phyloP scores from a whole-genome alignment of 2,797 vertebrate species.

The Micrastur ruficollis region DNA sequence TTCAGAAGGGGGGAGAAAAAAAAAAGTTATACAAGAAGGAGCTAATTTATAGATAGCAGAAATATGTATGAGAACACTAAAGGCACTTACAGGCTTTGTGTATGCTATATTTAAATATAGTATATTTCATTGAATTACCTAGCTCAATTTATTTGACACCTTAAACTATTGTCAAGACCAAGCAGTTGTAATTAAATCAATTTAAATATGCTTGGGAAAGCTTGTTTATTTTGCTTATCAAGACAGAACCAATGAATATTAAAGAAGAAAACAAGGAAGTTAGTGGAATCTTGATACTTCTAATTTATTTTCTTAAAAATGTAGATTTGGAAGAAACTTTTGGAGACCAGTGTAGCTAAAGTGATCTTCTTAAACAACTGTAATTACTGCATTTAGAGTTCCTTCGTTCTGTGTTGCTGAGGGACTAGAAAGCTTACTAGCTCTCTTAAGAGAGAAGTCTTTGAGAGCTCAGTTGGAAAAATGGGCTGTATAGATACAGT shows the following conservation, averaged over 20 bases:
- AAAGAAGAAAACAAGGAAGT: not conserved
- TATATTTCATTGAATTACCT: not conserved
- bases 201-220: not conserved
- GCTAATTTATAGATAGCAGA: not conserved
- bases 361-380: not conserved
- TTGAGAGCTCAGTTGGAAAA: not conserved
- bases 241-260: not conserved
- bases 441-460: not conserved
- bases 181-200: not conserved
- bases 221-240: not conserved
- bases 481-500: not conserved
- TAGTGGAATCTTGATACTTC: not conserved
- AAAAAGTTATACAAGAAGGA: not conserved
- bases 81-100: not conserved
- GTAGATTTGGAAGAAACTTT: not conserved
- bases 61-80: not conserved
- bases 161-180: not conserved
- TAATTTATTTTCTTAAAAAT: not conserved
- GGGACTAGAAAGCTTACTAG: not conserved
- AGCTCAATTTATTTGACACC: not conserved
- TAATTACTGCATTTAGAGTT: not conserved
- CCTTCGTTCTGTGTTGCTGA: not conserved
- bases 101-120: not conserved
- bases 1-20: accelerated
- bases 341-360: not conserved